These are phyloP conservation scores for Cetonia aurata DNA, from an alignment of 2,888 invertebrate species.

Conservation along the genomic window DNA sequence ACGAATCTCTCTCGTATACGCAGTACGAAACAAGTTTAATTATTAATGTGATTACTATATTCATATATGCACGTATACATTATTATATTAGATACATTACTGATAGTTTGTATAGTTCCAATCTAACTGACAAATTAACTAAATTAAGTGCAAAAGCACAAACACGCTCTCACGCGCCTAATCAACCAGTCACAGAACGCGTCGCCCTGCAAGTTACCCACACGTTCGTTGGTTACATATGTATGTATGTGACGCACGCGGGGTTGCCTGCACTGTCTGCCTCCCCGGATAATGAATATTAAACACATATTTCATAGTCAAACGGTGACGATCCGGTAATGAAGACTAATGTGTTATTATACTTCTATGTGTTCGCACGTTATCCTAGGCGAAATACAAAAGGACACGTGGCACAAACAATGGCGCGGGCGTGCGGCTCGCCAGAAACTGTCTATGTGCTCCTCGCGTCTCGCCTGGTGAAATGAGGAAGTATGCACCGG, in stretches of 20 bases:
- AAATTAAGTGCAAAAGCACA: slow-evolving; percentile 40
- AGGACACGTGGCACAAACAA: slow-evolving; percentile 53
- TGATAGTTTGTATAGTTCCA: slow-evolving; percentile 11
- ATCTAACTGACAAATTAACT: slow-evolving; percentile 38
- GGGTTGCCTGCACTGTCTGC: background rate
- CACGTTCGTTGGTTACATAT: background rate
- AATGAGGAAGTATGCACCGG: slow-evolving; percentile 7
- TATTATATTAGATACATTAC: background rate
- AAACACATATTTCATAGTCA: slow-evolving; percentile 59
- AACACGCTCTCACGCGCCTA: slow-evolving; percentile 28
- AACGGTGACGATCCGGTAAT: slow-evolving; percentile 49
- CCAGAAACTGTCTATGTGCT: slow-evolving; percentile 52
- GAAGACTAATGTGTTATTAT: slow-evolving; percentile 57
- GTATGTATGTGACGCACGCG: background rate
- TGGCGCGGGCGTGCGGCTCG: slow-evolving; percentile 55
- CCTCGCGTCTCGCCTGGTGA: background rate
- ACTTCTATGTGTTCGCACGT: slow-evolving; percentile 56
- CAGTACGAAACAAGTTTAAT: slow-evolving; percentile 8
- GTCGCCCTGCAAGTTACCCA: background rate
- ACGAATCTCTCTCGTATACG: background rate
- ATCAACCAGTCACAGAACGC: slow-evolving; percentile 11
- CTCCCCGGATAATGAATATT: slow-evolving; percentile 54
- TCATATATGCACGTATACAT: slow-evolving; percentile 2
- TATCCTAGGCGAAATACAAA: slow-evolving; percentile 53
- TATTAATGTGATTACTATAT: slow-evolving; percentile 30